Conservation (phyloP, 2,113 vertebrate genomes). For the Mirounga angustirostris region DNA sequence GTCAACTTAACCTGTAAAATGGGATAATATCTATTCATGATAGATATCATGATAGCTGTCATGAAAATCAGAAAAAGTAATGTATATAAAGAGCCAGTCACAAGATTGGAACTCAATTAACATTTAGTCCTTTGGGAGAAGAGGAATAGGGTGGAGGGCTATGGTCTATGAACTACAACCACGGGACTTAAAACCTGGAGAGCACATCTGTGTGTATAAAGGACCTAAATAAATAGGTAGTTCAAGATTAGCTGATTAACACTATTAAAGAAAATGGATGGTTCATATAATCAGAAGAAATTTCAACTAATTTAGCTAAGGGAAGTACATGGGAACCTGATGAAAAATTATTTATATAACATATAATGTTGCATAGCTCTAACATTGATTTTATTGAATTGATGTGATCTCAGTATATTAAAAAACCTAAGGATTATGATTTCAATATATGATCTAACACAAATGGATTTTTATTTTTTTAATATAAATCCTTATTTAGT, state of each 20-base stretch:
- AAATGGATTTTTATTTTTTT: neutral
- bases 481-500: neutral
- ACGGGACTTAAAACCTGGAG: neutral
- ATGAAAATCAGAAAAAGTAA: conserved; percentile 49
- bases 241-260: conserved; percentile 27
- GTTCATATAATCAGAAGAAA: neutral
- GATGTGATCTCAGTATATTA: neutral
- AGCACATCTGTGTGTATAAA: neutral
- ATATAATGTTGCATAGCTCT: neutral
- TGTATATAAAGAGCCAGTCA: neutral
- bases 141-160: neutral
- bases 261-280: neutral
- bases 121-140: neutral
- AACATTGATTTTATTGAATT: neutral
- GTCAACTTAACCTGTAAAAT: conserved; percentile 44
- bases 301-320: conserved; percentile 18
- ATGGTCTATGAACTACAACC: neutral
- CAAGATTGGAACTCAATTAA: neutral
- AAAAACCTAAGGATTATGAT: neutral
- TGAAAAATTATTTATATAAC: neutral
- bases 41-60: too few species aligned
- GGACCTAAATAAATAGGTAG: neutral
- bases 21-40: neutral
- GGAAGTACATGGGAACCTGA: neutral
- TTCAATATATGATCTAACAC: neutral